These are phyloP conservation scores for Mallateleia sp. DNA, from an alignment of 2,888 invertebrate genomes.

Conservation along the genomic window DNA sequence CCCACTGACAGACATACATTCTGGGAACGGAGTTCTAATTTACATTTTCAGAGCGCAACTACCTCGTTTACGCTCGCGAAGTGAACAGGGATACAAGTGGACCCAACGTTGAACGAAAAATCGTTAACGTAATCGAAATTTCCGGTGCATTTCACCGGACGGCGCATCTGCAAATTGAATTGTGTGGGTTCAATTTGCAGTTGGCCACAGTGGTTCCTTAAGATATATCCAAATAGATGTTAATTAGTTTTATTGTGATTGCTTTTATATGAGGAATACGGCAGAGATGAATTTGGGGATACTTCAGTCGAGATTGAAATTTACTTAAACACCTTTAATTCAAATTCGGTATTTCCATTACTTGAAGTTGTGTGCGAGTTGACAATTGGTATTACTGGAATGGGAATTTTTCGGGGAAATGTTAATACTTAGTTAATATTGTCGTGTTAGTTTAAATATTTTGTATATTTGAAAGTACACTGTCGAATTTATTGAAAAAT, in stretches of 20 bases:
- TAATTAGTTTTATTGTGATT: slow-evolving; percentile 18
- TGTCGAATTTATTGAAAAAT: no score
- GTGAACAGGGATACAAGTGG: slow-evolving; percentile 17
- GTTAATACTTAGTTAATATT: no score
- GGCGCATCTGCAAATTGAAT: slow-evolving; percentile 22
- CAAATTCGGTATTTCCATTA: no score
- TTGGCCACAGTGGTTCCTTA: slow-evolving; percentile 14
- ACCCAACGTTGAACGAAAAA: slow-evolving; percentile 22
- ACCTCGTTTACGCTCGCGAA: slow-evolving; percentile 27
- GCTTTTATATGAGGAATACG: background rate
- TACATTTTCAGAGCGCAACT: slow-evolving; percentile 55
- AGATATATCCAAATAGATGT: slow-evolving; percentile 9
- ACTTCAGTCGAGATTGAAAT: no score
- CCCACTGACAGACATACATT: slow-evolving; percentile 62
- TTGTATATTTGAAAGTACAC: no score
- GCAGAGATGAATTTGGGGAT: no score
- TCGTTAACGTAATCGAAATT: slow-evolving; percentile 45
- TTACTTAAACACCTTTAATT: no score
- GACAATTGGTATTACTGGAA: no score
- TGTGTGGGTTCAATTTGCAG: slow-evolving; percentile 18
- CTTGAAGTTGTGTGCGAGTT: no score
- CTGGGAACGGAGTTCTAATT: slow-evolving; percentile 76
- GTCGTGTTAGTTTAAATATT: no score
- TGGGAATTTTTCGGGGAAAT: no score
- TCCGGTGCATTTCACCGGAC: slow-evolving; percentile 20